Evolutionary conservation across 2,888 invertebrate genomes (phyloP).

Genomic region (Altica lythri): DNA sequence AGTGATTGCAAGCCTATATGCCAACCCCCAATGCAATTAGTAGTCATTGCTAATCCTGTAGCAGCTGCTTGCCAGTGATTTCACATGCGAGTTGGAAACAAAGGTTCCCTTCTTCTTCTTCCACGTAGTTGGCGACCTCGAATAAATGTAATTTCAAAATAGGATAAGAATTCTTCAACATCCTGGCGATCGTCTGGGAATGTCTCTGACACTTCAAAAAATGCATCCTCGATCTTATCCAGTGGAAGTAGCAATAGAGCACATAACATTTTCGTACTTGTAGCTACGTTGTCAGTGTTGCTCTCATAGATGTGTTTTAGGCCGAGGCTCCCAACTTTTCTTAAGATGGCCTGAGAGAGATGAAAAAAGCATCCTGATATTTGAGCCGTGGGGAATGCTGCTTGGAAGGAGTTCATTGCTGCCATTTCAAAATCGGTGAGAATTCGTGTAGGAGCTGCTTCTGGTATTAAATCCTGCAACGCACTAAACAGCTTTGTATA

Average conservation of each 20-base stretch:
- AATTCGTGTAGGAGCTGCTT: neutral
- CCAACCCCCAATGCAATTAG: neutral
- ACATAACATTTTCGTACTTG: too few relatives aligned
- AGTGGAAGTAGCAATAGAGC: too few relatives aligned
- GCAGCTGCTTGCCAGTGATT: neutral
- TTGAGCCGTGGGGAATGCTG: neutral
- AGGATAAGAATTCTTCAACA: neutral
- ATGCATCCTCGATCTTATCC: neutral
- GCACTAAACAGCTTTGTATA: too few relatives aligned
- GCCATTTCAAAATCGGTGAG: neutral
- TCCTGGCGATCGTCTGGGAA: neutral
- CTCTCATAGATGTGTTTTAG: neutral
- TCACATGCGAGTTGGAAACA: neutral
- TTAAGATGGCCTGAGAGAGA: neutral
- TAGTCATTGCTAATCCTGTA: neutral
- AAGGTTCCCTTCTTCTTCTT: neutral
- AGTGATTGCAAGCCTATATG: neutral
- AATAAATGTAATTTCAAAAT: slow-evolving; percentile 1
- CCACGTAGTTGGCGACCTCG: too few relatives aligned
- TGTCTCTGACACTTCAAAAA: neutral
- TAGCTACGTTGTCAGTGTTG: too few relatives aligned
- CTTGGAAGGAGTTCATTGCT: neutral
- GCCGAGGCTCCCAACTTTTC: too few relatives aligned
- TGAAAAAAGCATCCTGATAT: neutral
- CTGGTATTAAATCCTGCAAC: too few relatives aligned